Evolutionary conservation across 2,888 invertebrate species (phyloP).

Genomic region (Meganola albula): DNA sequence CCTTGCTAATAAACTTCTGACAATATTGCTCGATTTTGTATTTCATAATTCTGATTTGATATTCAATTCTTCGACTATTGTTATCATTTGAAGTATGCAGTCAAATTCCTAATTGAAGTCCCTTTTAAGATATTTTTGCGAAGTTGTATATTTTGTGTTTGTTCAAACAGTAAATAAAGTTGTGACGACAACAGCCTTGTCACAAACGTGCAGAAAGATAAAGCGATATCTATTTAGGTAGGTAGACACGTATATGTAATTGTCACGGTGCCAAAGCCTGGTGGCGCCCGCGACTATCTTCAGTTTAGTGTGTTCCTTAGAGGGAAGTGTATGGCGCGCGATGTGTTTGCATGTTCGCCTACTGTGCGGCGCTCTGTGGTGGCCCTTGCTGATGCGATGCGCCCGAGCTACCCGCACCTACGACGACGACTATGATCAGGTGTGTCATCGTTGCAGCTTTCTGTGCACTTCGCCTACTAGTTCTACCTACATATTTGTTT

Average conservation of each 20-base stretch:
- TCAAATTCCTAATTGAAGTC: no score
- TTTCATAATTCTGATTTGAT: no score
- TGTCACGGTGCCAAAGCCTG: conserved; percentile 70
- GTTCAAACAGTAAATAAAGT: conserved; percentile 19
- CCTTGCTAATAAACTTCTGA: background rate
- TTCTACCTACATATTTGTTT: conserved; percentile 39
- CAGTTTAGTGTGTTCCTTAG: conserved; percentile 73
- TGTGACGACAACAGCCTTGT: conserved; percentile 44
- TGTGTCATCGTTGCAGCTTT: conserved; percentile 60
- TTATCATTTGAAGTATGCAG: no score
- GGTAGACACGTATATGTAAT: conserved; percentile 40
- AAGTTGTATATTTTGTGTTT: conserved; percentile 5
- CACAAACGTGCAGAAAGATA: conserved; percentile 60
- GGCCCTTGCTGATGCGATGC: conserved; percentile 69
- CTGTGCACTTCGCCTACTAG: conserved; percentile 51
- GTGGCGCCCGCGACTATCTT: conserved; percentile 65
- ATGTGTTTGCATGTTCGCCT: conserved; percentile 74
- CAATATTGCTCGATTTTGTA: no score
- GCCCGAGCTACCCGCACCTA: conserved; percentile 59
- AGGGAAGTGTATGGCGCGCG: conserved; percentile 73
- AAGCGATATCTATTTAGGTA: conserved; percentile 40
- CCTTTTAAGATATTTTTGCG: background rate
- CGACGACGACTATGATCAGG: conserved; percentile 75
- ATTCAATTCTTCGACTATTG: no score
- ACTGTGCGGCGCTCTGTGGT: conserved; percentile 73